Evolutionary conservation across 2,888 invertebrate genomes (phyloP), one percentile per base, ranked within the genome.

Genomic region (Hemithea aestivaria): DNA sequence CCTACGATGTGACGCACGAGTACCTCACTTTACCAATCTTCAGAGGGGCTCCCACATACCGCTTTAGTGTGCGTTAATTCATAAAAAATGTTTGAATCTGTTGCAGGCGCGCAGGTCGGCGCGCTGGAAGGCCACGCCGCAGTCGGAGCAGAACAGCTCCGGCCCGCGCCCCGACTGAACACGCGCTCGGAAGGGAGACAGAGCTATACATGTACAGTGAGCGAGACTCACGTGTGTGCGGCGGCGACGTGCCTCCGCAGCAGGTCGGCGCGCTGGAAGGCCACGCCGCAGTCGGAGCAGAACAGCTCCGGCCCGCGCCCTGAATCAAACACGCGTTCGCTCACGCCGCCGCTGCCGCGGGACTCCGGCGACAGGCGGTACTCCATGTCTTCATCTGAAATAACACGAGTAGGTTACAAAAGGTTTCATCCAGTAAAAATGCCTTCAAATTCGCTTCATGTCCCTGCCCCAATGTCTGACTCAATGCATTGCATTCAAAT

Each of bases 101-200:
- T n/a, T n/a, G n/a, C n/a, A n/a, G n/a, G n/a, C n/a, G n/a, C n/a
- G 78, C 55, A 94, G 83, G 68, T 95, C 94, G 24, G 92, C 90
- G 8, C 94, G 88, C 63, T 94, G 93, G 77, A 94, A 95, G 1
- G 93, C 91, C 53, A 93, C 91, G 29, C 94, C 94, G 62, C 95
- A 95, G 43, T 92, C 91, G 47, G 91, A 90, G 61, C 95, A 95
- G 74, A 89, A 90, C 41, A 88, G 70, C 56, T 84, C 83, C n/a
- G 83, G 84, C 6, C 80, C 83, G 7, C 81, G 74, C 53, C 70
- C 68, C 21, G 65, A 51, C 53, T 78, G 60, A 51, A 63, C 37
- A 58, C 39, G 22, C 59, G 11, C 62, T 64, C 38, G 63, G n/a
- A n/a, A n/a, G n/a, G n/a, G n/a, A n/a, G n/a, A n/a, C n/a, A n/a